These are phyloP conservation scores for Melolontha melolontha DNA, from an alignment of 2,888 invertebrate species.

Conservation along the genomic window DNA sequence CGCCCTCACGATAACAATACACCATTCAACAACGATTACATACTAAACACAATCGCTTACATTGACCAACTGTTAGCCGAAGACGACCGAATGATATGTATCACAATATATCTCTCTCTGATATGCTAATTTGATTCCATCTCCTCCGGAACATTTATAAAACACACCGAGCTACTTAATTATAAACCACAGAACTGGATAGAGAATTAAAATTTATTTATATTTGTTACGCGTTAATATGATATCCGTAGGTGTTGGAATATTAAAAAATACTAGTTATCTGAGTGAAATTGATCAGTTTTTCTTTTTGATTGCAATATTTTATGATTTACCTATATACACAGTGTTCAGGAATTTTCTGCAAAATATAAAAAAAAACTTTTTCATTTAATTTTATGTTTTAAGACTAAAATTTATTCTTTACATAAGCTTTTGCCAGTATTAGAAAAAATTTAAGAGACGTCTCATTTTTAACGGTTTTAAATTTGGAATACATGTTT, in stretches of 20 bases:
- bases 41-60: constrained; percentile 53
- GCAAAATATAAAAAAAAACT: too few relatives aligned
- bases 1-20: constrained; percentile 60
- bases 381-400: too few relatives aligned
- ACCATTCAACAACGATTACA: constrained; percentile 53
- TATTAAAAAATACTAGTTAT: constrained; percentile 3
- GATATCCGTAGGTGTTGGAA: constrained; percentile 33
- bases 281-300: too few relatives aligned
- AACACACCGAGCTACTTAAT: constrained; percentile 55
- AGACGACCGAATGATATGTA: constrained; percentile 50
- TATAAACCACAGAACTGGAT: constrained; percentile 46
- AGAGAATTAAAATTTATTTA: constrained; percentile 29
- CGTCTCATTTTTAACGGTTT: too few relatives aligned
- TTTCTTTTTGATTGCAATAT: too few relatives aligned
- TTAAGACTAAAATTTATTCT: too few relatives aligned
- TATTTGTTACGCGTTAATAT: constrained; percentile 30
- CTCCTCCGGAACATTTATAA: constrained; percentile 44
- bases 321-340: too few relatives aligned
- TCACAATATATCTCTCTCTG: constrained; percentile 51
- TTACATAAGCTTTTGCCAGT: too few relatives aligned
- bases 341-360: too few relatives aligned
- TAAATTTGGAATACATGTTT: too few relatives aligned
- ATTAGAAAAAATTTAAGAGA: too few relatives aligned
- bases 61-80: constrained; percentile 54
- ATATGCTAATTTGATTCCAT: constrained; percentile 57